These are phyloP conservation scores for Pararge aegeria DNA, from an alignment of 1,140 invertebrate genomes.

Conservation along the genomic window DNA sequence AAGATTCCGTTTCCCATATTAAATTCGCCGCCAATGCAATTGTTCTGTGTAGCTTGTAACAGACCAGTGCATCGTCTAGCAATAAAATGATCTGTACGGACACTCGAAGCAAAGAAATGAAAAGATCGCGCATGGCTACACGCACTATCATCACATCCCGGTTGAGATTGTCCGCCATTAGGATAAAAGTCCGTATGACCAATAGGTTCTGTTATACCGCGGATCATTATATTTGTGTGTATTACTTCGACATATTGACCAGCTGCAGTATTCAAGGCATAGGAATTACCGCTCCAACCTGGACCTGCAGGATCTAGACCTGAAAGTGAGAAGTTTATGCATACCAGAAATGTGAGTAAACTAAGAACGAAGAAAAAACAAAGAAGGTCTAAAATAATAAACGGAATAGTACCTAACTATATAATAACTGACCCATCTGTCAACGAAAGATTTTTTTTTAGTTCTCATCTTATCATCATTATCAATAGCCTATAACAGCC, in stretches of 20 bases:
- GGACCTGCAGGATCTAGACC: slow-evolving; percentile 85
- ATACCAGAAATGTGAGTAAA: not conserved
- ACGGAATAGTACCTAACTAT: no score
- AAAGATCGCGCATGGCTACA: slow-evolving; percentile 79
- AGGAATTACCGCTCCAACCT: slow-evolving; percentile 59
- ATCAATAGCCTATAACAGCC: no score
- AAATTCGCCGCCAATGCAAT: slow-evolving; percentile 43
- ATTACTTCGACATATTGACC: slow-evolving; percentile 82
- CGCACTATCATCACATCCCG: slow-evolving; percentile 80
- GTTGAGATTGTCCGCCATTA: slow-evolving; percentile 82
- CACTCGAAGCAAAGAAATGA: slow-evolving; percentile 78
- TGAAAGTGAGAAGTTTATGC: slow-evolving; percentile 13
- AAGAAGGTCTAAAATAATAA: no score
- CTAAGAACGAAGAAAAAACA: slow-evolving; percentile 9
- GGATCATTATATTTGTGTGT: slow-evolving; percentile 79
- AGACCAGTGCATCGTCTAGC: slow-evolving; percentile 56
- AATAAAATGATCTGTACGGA: slow-evolving; percentile 67
- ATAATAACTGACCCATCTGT: no score
- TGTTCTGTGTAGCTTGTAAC: slow-evolving; percentile 39
- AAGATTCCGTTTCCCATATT: slow-evolving; percentile 61
- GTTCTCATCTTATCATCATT: no score
- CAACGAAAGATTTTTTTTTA: no score
- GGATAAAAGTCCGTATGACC: slow-evolving; percentile 81
- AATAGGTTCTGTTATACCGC: slow-evolving; percentile 61
- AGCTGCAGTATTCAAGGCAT: slow-evolving; percentile 65